Evolutionary conservation across 2,797 vertebrate genomes (phyloP).

Genomic region (Lophius americanus): DNA sequence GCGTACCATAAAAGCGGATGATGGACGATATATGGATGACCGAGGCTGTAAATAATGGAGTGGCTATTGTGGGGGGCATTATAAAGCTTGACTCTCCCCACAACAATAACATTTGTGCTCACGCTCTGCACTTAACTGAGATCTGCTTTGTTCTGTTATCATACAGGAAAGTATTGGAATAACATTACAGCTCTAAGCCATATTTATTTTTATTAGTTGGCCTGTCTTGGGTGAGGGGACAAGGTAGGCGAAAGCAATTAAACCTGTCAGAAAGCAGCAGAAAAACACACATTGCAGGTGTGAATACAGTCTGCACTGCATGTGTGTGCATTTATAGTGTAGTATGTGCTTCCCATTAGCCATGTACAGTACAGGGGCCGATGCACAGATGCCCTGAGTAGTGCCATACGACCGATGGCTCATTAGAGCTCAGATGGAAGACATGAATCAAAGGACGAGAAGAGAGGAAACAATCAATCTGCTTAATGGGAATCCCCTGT

Average conservation of each 20-base stretch:
- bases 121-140: conserved; percentile 34
- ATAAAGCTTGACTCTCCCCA: conserved; percentile 69
- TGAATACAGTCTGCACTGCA: conserved; percentile 21
- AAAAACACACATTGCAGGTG: conserved; percentile 33
- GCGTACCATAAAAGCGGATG: conserved; percentile 68
- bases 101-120: conserved; percentile 64
- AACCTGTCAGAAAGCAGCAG: conserved; percentile 15
- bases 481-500: conserved; percentile 85
- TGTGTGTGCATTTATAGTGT: conserved; percentile 51
- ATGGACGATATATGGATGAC: conserved; percentile 67
- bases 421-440: conserved; percentile 84
- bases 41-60: conserved; percentile 66
- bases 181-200: not conserved
- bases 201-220: conserved; percentile 11
- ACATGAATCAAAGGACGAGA: conserved; percentile 85
- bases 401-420: conserved; percentile 83
- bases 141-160: conserved; percentile 41
- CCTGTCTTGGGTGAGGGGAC: conserved; percentile 4
- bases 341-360: conserved; percentile 61
- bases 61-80: conserved; percentile 37
- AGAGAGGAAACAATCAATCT: conserved; percentile 86
- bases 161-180: not conserved
- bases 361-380: conserved; percentile 69
- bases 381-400: conserved; percentile 81
- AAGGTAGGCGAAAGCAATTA: not conserved